Conservation (phyloP, 2,797 vertebrate genomes). For the Gorsachius magnificus region DNA sequence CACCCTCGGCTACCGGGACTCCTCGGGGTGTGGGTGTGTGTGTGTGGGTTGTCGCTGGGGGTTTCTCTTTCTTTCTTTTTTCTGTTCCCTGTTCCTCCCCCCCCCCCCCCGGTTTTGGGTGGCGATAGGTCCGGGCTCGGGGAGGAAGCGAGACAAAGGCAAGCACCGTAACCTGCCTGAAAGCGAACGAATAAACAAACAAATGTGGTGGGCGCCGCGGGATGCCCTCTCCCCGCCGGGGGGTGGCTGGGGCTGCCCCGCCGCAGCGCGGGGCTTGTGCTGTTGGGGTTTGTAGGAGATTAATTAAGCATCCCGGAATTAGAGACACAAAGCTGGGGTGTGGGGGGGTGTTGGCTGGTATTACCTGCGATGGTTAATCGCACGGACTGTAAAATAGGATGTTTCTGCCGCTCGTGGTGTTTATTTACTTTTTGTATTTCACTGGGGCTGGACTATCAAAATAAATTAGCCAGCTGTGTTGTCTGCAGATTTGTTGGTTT, state of each 20-base stretch:
- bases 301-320: background rate
- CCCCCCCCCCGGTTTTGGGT: background rate
- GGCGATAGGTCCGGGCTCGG: background rate
- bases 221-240: background rate
- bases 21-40: too few relatives aligned
- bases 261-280: background rate
- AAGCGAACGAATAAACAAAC: accelerated
- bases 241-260: background rate
- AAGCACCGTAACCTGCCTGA: background rate
- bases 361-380: background rate
- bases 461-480: background rate
- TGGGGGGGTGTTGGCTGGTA: background rate
- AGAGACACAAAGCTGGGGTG: background rate
- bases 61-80: background rate
- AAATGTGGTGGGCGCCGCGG: accelerated
- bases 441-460: background rate
- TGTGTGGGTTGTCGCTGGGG: too few relatives aligned
- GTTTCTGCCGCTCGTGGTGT: background rate
- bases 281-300: accelerated
- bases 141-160: slow-evolving; percentile 30
- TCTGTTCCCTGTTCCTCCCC: too few relatives aligned
- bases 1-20: background rate
- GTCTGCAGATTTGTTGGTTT: background rate
- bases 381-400: background rate
- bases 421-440: background rate